phyloP scores from a whole-genome alignment of 2,888 invertebrate genomes.

The Camptogramma bilineatum region DNA sequence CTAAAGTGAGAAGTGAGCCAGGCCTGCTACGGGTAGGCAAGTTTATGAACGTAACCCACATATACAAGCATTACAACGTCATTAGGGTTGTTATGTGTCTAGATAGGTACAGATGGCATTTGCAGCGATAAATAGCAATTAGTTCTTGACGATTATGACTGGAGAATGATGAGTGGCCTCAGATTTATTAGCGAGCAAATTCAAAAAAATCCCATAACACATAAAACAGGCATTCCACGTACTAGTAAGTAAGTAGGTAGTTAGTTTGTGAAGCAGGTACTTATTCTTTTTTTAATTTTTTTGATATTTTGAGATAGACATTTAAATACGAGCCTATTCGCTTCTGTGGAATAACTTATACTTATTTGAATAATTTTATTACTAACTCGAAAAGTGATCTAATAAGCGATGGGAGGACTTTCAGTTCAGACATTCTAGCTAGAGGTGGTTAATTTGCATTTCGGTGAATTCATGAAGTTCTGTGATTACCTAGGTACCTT shows the following conservation, averaged over 20 bases:
- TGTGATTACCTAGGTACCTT: background rate
- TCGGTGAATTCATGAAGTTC: background rate
- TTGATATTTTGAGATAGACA: no score
- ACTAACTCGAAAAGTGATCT: no score
- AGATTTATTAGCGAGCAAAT: conserved; percentile 34
- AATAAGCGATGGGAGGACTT: no score
- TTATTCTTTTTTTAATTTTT: no score
- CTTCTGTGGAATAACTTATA: no score
- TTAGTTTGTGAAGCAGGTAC: background rate
- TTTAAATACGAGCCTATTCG: no score
- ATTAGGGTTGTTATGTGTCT: background rate
- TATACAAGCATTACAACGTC: background rate
- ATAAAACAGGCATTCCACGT: conserved; percentile 43
- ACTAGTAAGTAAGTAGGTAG: conserved; percentile 25
- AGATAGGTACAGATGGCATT: background rate
- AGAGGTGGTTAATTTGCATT: no score
- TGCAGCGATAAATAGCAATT: conserved; percentile 29
- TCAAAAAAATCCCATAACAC: conserved; percentile 32
- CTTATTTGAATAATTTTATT: no score
- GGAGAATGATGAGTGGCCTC: conserved; percentile 29
- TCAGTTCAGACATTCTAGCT: no score
- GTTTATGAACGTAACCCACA: conserved; percentile 6
- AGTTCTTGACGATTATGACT: conserved; percentile 25
- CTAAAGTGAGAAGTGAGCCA: no score
- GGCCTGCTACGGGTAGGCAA: conserved; percentile 4